phyloP scores from a whole-genome alignment of 2,113 vertebrate species.

The Australoheros scitulus region DNA sequence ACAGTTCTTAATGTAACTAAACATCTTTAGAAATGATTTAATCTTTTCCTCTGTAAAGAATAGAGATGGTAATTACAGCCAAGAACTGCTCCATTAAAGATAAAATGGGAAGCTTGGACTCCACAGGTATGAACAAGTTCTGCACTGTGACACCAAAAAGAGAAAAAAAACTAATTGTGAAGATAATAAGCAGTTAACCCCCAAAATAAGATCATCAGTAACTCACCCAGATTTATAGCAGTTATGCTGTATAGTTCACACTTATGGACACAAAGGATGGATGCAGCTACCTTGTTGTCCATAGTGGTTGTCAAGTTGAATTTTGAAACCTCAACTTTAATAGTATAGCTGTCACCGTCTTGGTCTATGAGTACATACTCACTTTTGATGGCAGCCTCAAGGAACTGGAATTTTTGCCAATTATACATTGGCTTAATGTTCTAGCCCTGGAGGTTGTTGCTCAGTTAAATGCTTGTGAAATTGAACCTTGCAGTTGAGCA shows the following conservation, averaged over 20 bases:
- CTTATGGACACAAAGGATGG: background rate
- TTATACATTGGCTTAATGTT: background rate
- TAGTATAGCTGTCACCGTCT: background rate
- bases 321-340: background rate
- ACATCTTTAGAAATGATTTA: background rate
- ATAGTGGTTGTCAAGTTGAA: background rate
- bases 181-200: conserved; percentile 15
- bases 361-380: background rate
- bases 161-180: background rate
- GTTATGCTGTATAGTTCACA: background rate
- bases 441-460: background rate
- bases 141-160: background rate
- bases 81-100: background rate
- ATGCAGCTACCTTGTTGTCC: background rate
- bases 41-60: background rate
- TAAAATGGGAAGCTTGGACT: background rate
- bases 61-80: background rate
- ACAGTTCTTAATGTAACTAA: background rate
- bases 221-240: background rate
- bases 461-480: background rate
- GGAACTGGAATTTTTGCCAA: background rate
- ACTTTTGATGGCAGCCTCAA: background rate
- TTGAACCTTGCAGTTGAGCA: conserved; percentile 1
- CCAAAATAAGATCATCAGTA: conserved; percentile 11
- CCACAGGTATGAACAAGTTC: background rate